Percentiles rank a stretch among this genome's conserved stretches.
These are phyloP conservation scores for Eustalomyia histrio DNA, from an alignment of 2,888 invertebrate genomes.

Conservation along the genomic window DNA sequence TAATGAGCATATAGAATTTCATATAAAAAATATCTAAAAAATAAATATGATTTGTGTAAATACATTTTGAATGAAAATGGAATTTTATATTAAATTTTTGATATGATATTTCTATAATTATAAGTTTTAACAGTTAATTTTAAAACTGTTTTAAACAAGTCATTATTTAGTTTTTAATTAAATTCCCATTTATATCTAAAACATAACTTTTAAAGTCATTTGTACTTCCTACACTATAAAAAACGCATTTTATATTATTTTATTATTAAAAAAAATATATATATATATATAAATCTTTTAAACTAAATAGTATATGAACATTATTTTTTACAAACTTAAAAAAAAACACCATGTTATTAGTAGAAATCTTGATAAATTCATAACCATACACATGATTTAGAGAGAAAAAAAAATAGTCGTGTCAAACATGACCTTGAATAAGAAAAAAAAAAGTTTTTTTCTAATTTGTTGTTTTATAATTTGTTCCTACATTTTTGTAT, in stretches of 20 bases:
- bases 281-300: background rate
- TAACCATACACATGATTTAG: slow-evolving; percentile 51
- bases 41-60: no score
- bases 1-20: no score
- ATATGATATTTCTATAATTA: no score
- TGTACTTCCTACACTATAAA: slow-evolving; percentile 6
- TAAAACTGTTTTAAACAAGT: background rate
- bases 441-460: slow-evolving; percentile 56
- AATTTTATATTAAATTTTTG: no score
- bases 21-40: no score
- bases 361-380: slow-evolving; percentile 63
- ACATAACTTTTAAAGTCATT: background rate
- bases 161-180: background rate
- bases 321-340: slow-evolving; percentile 21
- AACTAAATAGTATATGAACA: slow-evolving; percentile 4
- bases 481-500: slow-evolving; percentile 64
- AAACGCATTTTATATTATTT: slow-evolving; percentile 45
- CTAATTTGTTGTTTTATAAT: slow-evolving; percentile 63
- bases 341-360: slow-evolving; percentile 27
- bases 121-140: no score
- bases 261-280: background rate
- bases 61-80: no score
- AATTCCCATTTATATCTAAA: background rate
- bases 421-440: slow-evolving; percentile 66
- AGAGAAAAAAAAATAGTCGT: slow-evolving; percentile 62